Base-by-base conservation (phyloP, 2,113 vertebrate genomes). In the Gymnocephalus cernua region DNA sequence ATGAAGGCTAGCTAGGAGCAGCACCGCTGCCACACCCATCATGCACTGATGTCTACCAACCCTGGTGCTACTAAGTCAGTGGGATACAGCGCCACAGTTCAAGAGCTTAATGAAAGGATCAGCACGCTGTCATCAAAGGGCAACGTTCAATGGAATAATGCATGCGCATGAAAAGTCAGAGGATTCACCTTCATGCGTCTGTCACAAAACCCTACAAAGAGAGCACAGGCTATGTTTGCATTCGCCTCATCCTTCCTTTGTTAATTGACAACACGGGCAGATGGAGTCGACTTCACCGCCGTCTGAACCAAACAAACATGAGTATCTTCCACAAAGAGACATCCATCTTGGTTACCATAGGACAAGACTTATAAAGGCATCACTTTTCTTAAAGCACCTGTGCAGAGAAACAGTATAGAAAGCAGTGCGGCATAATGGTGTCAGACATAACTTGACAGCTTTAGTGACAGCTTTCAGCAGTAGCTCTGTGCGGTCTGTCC, bases 341-440 rank as follows among this genome's bases (percentile, higher is more conserved):
- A 91, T 85, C 88, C 89, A 27, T 86, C 89, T 86, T 81, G 62
- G 93, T 94, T 91, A 74, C 92, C 92, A 94, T 94, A 92, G 94
- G 85, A 95, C 93, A 74, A 82, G 88, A 70, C 76, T 86, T 90
- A 87, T 89, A 87, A 84, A 77, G 79, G 83, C 78, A 90, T 80
- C 61, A n/a, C 66, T 85, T 82, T 77, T 82, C 76, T 29, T 65
- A 75, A 84, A 89, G 89, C 87, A 89, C 89, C 90, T 88, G 82
- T 83, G 84, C 83, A 84, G 85, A 18, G 74, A 88, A 81, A 84
- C 86, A 18, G 74, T 90, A 89, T 89, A 82, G 80, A 86, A 79
- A 84, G 80, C 85, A 80, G 53, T 15, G 41, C 76, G 35, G 79
- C 68, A 83, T 63, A 81, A 80, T 74, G 32, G 29, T 79, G 76